Base-by-base conservation (phyloP, 2,888 invertebrate genomes). In the Myopa tessellatipennis region DNA sequence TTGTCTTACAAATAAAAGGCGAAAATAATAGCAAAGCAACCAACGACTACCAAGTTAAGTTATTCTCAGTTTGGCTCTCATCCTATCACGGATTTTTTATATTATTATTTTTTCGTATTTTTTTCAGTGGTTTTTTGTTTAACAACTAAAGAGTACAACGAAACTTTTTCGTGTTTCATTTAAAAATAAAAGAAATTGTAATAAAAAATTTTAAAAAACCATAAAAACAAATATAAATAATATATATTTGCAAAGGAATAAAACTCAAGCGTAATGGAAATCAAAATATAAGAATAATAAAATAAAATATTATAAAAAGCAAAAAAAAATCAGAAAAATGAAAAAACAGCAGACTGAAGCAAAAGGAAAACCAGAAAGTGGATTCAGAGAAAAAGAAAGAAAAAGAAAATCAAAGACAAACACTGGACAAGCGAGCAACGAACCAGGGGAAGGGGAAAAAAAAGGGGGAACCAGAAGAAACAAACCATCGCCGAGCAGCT, bases 231-330 rank as follows among this genome's bases (percentile, higher is more conserved):
- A 71, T 71, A 60, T 18, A 71, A 71, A 71, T 71, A 55, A 71
- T 71, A 55, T 71, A n/a, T n/a, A n/a, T n/a, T n/a, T n/a, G n/a
- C 71, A 71, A 71, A 71, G 60, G 60, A 71, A 58, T 58, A 50
- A 50, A 69, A 45, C 26, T 71, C 3, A 58, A 71, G 36, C n/a
- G 71, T 36, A 70, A 50, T 36, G 58, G 55, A 60, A 26, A 26
- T 61, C 18, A 26, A 61, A 58, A 36, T 71, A 71, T 52, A 70
- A 69, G 12, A 18, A 26, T n/a, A 70, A 52, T 45, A 45, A 45
- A 45, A 45, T 45, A 45, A 45, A 45, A 45, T 45, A 55, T 14
- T 40, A 14, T n/a, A 68, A 18, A 40, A 68, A 68, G 4, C 8
- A 68, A 68, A 45, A 0, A 45, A 0, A 55, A 55, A 55, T 5